phyloP scores from a whole-genome alignment of 2,888 invertebrate genomes.

The Linnaemya vulpina region DNA sequence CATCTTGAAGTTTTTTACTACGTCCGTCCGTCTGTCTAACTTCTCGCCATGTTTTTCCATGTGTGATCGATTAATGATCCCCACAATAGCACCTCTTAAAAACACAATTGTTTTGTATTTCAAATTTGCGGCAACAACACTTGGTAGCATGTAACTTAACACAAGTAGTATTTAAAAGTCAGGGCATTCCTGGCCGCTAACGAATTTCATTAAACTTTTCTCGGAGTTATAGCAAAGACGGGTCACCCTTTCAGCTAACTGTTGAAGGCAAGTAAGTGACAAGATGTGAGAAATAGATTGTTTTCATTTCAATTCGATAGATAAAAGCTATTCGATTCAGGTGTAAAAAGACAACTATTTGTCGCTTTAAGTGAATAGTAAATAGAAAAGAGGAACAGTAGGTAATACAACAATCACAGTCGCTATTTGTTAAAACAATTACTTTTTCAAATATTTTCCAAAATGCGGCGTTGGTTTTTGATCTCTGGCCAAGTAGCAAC shows the following conservation, averaged over 20 bases:
- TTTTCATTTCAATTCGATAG: conserved; percentile 55
- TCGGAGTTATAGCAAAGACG: not conserved
- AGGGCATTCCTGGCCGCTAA: conserved; percentile 33
- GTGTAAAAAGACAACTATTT: conserved; percentile 72
- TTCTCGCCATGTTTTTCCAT: conserved; percentile 8
- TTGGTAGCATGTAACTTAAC: not conserved
- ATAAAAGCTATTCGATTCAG: conserved; percentile 69
- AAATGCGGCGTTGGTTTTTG: conserved; percentile 53
- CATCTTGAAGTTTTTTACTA: conserved; percentile 57
- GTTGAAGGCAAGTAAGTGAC: conserved; percentile 29
- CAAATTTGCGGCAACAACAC: conserved; percentile 12
- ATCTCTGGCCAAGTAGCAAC: conserved; percentile 18
- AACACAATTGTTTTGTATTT: conserved; percentile 19
- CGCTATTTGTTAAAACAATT: conserved; percentile 72
- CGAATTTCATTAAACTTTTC: not conserved
- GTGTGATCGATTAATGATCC: conserved; percentile 72
- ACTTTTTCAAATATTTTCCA: conserved; percentile 64
- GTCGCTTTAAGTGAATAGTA: conserved; percentile 70
- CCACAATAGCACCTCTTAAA: conserved; percentile 70
- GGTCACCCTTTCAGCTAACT: not conserved
- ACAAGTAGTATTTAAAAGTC: not conserved
- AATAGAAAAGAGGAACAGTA: conserved; percentile 50
- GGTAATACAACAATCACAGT: conserved; percentile 64
- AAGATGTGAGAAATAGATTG: conserved; percentile 70
- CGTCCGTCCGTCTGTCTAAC: not conserved